Evolutionary conservation across 2,113 vertebrate genomes (phyloP).

Genomic region (Xyrauchen texanus): DNA sequence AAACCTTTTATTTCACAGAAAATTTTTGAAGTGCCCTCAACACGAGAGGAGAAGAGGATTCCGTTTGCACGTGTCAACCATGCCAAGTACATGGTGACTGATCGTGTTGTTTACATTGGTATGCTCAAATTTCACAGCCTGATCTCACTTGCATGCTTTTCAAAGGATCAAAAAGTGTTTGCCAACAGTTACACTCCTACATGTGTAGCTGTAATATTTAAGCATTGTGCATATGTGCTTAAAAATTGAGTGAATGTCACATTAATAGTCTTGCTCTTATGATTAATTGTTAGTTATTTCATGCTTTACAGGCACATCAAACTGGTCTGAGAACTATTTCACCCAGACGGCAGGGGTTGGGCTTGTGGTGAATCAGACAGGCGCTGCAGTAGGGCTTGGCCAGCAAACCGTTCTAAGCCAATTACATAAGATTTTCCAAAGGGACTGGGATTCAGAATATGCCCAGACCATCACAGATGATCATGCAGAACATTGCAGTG

Average conservation of each 20-base stretch:
- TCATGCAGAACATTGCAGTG: conserved; percentile 60
- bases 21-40: conserved; percentile 76
- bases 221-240: not conserved
- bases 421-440: conserved; percentile 71
- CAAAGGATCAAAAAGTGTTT: not conserved
- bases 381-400: conserved; percentile 41
- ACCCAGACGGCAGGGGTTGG: conserved; percentile 75
- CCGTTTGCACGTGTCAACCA: conserved; percentile 81
- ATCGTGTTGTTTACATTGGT: conserved; percentile 81
- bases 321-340: conserved; percentile 83
- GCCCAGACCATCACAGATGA: conserved; percentile 47
- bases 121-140: conserved; percentile 30
- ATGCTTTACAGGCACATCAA: conserved; percentile 77
- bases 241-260: not conserved
- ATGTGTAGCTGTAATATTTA: not conserved
- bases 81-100: conserved; percentile 85
- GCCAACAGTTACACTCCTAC: not conserved
- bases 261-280: not conserved
- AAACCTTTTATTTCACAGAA: conserved; percentile 63
- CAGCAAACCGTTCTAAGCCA: conserved; percentile 70
- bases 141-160: conserved; percentile 4
- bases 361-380: conserved; percentile 79
- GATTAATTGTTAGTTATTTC: conserved; percentile 8
- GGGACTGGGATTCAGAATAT: conserved; percentile 77
- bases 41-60: conserved; percentile 67